Base-by-base conservation (phyloP, 2,797 vertebrate genomes). In the Schizopygopsis malacanthus region DNA sequence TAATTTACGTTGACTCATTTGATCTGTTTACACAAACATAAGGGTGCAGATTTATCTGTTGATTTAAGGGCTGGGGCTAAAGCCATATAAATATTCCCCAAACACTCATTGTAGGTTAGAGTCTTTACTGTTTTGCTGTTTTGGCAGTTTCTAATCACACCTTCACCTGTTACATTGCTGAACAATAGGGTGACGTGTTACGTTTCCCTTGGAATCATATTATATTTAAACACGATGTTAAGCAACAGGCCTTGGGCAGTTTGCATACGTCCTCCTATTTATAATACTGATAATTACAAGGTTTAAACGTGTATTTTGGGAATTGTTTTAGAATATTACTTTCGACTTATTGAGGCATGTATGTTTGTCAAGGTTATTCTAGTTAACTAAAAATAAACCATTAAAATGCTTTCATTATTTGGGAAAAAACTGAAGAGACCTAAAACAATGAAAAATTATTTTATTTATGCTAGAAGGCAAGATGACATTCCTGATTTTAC, bases 71-170 rank as follows among this genome's bases (percentile, higher is more conserved):
- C 22, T 63, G 7, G 80, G 63, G 12, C 45, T 79, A 76, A 56
- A 72, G 20, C 52, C 7, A 12, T 85, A 52, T 72, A 72, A 87
- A 83, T 61, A 69, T 67, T 88, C 25, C 13, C 33, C 83, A 90
- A 87, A 88, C 69, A 88, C 41, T 84, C 39, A 15, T 69, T 71
- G 11, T 69, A 77, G 85, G 87, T 89, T 80, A 77, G n/a, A 22
- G 41, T 77, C 25, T 83, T 75, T 81, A 65, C 82, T 84, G 43
- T 85, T 85, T 7, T 63, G 79, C 28, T 77, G 54, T 47, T 43
- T 13, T 5, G 75, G 18, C 79, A 83, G 67, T 71, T 65, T 56
- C 75, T 65, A 56, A 41, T 80, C 52, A 20, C 41, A 72, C 28
- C 59, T 83, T 72, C 37, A 86, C 37, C 54, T 59, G 20, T 5